These are phyloP conservation scores for Dicaeum eximium DNA, from an alignment of 2,113 vertebrate species.

Conservation along the genomic window DNA sequence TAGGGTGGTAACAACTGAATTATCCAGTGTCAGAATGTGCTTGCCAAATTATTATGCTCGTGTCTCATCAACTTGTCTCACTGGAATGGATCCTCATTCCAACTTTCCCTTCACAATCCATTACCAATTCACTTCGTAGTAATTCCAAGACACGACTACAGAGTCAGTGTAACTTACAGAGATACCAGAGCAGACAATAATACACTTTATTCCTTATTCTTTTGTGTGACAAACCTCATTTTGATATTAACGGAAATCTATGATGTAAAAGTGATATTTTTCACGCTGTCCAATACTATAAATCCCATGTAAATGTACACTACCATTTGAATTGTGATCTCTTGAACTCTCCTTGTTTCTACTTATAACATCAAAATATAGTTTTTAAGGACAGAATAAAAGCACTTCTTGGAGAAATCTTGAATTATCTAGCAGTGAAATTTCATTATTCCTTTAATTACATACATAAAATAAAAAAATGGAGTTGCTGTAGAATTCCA, in stretches of 20 bases:
- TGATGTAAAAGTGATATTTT: not conserved
- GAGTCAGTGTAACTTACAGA: not conserved
- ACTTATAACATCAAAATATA: not conserved
- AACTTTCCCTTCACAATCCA: not conserved
- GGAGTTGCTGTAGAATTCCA: not conserved
- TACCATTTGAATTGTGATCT: not conserved
- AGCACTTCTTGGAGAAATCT: not conserved
- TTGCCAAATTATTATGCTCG: not conserved
- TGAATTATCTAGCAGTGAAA: not conserved
- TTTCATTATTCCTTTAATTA: not conserved
- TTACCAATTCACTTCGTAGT: not conserved
- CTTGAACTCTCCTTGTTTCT: not conserved
- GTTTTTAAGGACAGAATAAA: not conserved
- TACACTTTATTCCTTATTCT: not conserved
- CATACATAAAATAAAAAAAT: not conserved
- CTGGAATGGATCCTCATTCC: not conserved
- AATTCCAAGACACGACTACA: not conserved
- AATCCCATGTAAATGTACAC: not conserved
- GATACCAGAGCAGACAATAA: not conserved
- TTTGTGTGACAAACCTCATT: not conserved
- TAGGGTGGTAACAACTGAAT: not conserved
- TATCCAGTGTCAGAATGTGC: not conserved
- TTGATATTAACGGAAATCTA: not conserved
- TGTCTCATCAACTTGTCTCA: not conserved
- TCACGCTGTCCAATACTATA: not conserved